Conservation (phyloP, 2,888 invertebrate genomes). For the Xestia c-nigrum region DNA sequence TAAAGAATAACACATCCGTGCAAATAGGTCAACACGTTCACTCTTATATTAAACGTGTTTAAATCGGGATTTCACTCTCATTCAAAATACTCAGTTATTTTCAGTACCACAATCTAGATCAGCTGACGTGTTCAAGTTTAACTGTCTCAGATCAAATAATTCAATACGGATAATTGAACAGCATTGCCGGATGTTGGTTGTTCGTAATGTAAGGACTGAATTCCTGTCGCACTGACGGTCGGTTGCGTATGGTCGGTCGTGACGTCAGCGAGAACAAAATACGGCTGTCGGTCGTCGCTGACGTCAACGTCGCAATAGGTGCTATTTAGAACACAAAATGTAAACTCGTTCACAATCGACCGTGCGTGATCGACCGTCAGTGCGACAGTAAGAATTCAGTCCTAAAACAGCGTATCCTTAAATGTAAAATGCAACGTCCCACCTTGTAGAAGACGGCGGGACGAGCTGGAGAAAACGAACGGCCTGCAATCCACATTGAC, state of each 20-base stretch:
- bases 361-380: too few species aligned
- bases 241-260: too few species aligned
- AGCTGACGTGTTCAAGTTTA: slow-evolving; percentile 57
- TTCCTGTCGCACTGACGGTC: too few species aligned
- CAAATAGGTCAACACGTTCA: slow-evolving; percentile 75
- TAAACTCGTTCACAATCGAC: too few species aligned
- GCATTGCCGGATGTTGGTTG: slow-evolving; percentile 1
- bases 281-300: too few species aligned
- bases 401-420: slow-evolving; percentile 1
- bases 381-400: too few species aligned
- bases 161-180: slow-evolving; percentile 29
- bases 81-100: slow-evolving; percentile 69
- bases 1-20: slow-evolving; percentile 46
- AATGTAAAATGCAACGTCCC: not conserved
- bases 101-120: slow-evolving; percentile 62
- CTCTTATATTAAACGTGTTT: slow-evolving; percentile 70
- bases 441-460: not conserved
- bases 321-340: too few species aligned
- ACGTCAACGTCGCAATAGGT: too few species aligned
- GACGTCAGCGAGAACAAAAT: too few species aligned
- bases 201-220: not conserved
- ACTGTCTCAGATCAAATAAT: slow-evolving; percentile 43
- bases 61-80: slow-evolving; percentile 69
- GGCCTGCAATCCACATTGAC: not conserved
- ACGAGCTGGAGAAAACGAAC: not conserved